phyloP scores from a whole-genome alignment of 2,888 invertebrate species.

The Scaptomyza tumidula region DNA sequence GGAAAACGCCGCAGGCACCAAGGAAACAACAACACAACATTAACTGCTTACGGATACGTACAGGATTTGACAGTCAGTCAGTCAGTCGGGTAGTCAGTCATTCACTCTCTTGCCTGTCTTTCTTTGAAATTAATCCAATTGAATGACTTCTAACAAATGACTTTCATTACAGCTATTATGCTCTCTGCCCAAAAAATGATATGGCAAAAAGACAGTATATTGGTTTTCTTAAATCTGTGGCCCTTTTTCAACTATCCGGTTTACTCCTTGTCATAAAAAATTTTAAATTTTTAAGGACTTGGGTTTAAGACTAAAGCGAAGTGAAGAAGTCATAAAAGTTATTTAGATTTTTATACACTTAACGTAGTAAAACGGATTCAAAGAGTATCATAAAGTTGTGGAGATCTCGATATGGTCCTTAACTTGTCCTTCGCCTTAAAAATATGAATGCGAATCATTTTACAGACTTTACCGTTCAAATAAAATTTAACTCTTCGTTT shows the following conservation, averaged over 20 bases:
- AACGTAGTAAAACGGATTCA: neutral
- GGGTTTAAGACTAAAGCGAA: neutral
- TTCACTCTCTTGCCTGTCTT: neutral
- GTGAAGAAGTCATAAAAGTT: too few relatives aligned
- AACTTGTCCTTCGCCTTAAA: too few relatives aligned
- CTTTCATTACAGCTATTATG: constrained; percentile 52
- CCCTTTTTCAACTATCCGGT: neutral
- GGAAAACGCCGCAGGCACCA: constrained; percentile 26
- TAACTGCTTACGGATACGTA: constrained; percentile 1
- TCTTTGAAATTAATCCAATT: constrained; percentile 62
- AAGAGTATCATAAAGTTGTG: too few relatives aligned
- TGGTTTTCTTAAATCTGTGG: neutral
- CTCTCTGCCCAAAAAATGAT: neutral
- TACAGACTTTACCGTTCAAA: too few relatives aligned
- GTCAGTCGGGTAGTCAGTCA: neutral
- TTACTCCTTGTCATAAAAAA: neutral
- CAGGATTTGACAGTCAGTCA: neutral
- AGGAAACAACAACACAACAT: neutral
- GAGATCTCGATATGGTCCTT: too few relatives aligned
- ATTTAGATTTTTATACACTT: too few relatives aligned
- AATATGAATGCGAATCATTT: too few relatives aligned
- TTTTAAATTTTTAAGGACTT: neutral
- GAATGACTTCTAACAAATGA: constrained; percentile 65
- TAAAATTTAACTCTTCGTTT: too few relatives aligned
- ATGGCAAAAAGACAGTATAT: neutral